Percentiles rank a stretch among this genome's conserved stretches.
Conservation (phyloP, 2,113 vertebrate species). For the Oreotrochilus melanogaster region DNA sequence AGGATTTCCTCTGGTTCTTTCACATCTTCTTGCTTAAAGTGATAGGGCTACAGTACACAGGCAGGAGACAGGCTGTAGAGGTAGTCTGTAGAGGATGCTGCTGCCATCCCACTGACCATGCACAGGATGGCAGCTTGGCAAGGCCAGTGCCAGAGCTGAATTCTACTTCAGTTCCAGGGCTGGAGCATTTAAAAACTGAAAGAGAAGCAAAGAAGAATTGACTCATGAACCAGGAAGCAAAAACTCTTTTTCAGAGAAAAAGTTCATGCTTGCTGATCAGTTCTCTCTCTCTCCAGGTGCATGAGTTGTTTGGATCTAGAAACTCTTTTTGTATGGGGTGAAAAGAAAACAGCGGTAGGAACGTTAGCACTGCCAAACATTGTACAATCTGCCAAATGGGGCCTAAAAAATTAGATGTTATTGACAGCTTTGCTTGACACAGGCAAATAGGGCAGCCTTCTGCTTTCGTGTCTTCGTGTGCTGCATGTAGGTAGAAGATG, state of each 20-base stretch:
- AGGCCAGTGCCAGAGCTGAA: not conserved
- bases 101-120: not conserved
- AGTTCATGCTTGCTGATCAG: not conserved
- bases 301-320: not conserved
- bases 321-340: not conserved
- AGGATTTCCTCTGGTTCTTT: not conserved
- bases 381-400: not conserved
- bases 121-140: not conserved
- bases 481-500: not conserved
- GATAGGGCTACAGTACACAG: rapidly evolving
- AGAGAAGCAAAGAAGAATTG: not conserved
- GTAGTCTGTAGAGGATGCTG: not conserved
- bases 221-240: not conserved
- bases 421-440: not conserved
- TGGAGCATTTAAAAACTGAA: not conserved
- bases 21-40: not conserved
- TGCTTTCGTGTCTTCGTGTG: rapidly evolving
- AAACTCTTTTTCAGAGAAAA: not conserved
- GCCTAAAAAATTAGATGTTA: not conserved
- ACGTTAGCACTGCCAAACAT: not conserved
- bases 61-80: rapidly evolving
- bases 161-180: not conserved
- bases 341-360: not conserved
- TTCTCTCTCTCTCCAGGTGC: not conserved
- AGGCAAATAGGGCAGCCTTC: not conserved